These are phyloP conservation scores for Drosophila phalerata DNA, from an alignment of 2,888 invertebrate species.

Conservation along the genomic window DNA sequence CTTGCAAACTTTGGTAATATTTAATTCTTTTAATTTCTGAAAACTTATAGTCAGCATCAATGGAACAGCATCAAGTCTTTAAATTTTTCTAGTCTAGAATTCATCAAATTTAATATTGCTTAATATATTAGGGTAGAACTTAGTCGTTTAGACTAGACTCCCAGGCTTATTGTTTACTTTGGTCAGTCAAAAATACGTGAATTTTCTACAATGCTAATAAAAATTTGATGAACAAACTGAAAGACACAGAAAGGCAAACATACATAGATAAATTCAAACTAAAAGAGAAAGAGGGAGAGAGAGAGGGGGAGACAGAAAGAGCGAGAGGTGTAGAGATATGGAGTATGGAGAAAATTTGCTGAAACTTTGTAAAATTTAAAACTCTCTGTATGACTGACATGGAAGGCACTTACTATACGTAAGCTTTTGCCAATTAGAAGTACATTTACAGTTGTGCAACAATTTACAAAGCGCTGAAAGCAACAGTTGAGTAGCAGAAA, in stretches of 20 bases:
- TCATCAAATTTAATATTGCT: neutral
- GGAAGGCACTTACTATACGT: slow-evolving; percentile 34
- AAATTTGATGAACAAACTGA: slow-evolving; percentile 55
- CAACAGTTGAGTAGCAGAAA: slow-evolving; percentile 20
- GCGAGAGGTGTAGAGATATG: neutral
- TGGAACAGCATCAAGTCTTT: too few relatives aligned
- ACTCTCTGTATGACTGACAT: slow-evolving; percentile 31
- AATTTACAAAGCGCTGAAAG: slow-evolving; percentile 42
- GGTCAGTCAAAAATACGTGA: slow-evolving; percentile 11
- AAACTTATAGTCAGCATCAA: too few relatives aligned
- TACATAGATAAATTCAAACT: slow-evolving; percentile 10
- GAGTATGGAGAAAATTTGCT: slow-evolving; percentile 7
- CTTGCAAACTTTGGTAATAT: too few relatives aligned
- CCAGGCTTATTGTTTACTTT: neutral
- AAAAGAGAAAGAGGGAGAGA: slow-evolving; percentile 1
- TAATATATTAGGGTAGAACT: neutral
- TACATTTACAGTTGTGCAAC: slow-evolving; percentile 45
- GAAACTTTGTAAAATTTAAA: slow-evolving; percentile 50
- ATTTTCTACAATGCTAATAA: slow-evolving; percentile 48
- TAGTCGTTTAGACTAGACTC: neutral
- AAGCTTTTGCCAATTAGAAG: slow-evolving; percentile 73
- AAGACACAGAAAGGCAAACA: slow-evolving; percentile 23
- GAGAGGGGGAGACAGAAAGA: neutral
- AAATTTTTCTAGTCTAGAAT: neutral
- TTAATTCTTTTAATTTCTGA: too few relatives aligned